Evolutionary conservation across 2,113 vertebrate species (phyloP).

Genomic region (Conger conger): DNA sequence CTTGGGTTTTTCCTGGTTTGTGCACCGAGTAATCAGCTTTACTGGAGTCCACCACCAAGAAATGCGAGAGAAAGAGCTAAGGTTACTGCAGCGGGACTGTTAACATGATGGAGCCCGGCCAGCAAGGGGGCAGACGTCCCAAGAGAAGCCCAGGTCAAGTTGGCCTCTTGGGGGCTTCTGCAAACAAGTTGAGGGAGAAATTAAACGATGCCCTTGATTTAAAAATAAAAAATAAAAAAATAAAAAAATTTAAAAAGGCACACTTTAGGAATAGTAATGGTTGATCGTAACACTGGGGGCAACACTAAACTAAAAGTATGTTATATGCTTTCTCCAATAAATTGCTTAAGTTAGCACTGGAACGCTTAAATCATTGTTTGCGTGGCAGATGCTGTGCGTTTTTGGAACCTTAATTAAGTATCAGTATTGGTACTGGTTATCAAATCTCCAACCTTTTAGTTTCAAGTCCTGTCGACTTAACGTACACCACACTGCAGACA

Average conservation of each 20-base stretch:
- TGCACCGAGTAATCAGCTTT: background rate
- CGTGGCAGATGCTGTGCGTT: background rate
- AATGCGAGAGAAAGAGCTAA: background rate
- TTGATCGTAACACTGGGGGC: constrained; percentile 14
- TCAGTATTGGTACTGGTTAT: background rate
- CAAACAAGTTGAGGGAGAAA: background rate
- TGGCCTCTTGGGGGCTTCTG: constrained; percentile 12
- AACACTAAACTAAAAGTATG: constrained; percentile 7
- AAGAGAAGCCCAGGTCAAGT: constrained; percentile 21
- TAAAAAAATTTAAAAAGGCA: background rate
- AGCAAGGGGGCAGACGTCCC: background rate
- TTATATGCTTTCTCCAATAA: too few relatives aligned
- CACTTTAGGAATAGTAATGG: constrained; percentile 8
- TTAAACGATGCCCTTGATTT: background rate
- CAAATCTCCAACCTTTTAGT: background rate
- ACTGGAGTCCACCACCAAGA: background rate
- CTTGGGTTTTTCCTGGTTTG: constrained; percentile 11
- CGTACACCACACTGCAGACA: background rate
- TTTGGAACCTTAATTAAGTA: too few relatives aligned
- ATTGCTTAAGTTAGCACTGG: too few relatives aligned
- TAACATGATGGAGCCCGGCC: background rate
- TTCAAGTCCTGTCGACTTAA: background rate
- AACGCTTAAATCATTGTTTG: background rate
- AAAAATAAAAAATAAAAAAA: background rate
- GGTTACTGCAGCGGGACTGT: background rate